Evolutionary conservation across 2,113 vertebrate species (phyloP).

Genomic region (Irena cyanogastra): DNA sequence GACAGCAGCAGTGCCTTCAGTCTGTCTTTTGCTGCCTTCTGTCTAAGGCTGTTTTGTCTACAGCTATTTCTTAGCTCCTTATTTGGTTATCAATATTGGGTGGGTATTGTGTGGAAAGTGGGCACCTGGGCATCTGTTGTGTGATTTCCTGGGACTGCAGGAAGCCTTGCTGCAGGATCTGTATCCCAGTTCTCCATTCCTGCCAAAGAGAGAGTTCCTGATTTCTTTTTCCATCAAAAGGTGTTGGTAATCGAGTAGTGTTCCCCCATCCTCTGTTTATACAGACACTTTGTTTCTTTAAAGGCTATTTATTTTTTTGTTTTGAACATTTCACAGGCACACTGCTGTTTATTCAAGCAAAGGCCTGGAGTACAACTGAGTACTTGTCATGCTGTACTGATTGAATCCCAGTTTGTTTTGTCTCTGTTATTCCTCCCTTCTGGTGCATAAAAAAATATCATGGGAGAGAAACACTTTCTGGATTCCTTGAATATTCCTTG

Average conservation of each 20-base stretch:
- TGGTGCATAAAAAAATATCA: not conserved
- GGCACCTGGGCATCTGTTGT: not conserved
- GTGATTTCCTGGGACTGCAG: not conserved
- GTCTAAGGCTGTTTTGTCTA: not conserved
- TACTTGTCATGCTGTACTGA: slow-evolving; percentile 10
- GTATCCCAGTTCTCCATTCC: not conserved
- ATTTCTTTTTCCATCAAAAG: not conserved
- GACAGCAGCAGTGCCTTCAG: not conserved
- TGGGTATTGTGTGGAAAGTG: not conserved
- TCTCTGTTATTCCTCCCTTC: not conserved
- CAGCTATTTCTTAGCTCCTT: not conserved
- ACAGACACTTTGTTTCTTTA: slow-evolving; percentile 26
- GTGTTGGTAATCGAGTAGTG: not conserved
- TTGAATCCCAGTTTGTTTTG: slow-evolving; percentile 8
- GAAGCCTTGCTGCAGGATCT: not conserved
- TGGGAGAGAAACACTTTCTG: not conserved
- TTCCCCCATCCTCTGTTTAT: slow-evolving; percentile 22
- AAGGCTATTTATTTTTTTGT: slow-evolving; percentile 44
- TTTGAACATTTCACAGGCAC: slow-evolving; percentile 51
- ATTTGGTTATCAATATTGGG: not conserved
- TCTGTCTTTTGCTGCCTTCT: not conserved
- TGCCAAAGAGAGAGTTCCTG: not conserved
- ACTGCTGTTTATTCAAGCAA: slow-evolving; percentile 40
- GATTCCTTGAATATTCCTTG: not conserved
- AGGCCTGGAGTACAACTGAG: slow-evolving; percentile 1